Evolutionary conservation across 2,797 vertebrate species (phyloP).

Genomic region (Euthynnus affinis): DNA sequence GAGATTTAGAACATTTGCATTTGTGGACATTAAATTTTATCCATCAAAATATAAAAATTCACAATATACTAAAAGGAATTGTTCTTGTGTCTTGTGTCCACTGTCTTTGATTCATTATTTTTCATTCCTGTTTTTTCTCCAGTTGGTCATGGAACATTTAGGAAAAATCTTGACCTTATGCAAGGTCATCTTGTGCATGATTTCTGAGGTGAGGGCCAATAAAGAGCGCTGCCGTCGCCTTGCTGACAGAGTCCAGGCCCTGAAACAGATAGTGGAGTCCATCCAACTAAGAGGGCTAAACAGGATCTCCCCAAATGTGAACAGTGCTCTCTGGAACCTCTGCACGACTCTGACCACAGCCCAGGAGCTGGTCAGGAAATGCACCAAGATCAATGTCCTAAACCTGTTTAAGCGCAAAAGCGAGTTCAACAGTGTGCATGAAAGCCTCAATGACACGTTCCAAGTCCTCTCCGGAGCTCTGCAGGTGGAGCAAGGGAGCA

Average conservation of each 20-base stretch:
- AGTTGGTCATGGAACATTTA: background rate
- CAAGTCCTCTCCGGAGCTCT: background rate
- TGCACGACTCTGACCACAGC: background rate
- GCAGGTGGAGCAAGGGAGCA: background rate
- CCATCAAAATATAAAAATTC: no score
- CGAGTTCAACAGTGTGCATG: constrained; percentile 1
- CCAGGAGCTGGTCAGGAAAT: constrained; percentile 15
- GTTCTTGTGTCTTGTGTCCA: no score
- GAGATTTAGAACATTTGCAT: no score
- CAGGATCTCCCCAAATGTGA: background rate
- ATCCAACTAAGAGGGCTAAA: background rate
- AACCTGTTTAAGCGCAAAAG: background rate
- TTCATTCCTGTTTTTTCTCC: constrained; percentile 3
- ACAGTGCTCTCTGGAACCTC: background rate
- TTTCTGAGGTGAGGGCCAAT: background rate
- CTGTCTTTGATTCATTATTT: no score
- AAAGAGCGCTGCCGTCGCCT: background rate
- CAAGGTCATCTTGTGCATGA: background rate
- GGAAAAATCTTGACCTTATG: background rate
- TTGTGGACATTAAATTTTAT: no score
- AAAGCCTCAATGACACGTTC: background rate
- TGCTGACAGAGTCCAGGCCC: background rate
- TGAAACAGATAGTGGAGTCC: background rate
- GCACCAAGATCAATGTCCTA: background rate
- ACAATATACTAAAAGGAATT: no score